Base-by-base conservation (phyloP, 1,140 invertebrate genomes). In the Vanessa atalanta region DNA sequence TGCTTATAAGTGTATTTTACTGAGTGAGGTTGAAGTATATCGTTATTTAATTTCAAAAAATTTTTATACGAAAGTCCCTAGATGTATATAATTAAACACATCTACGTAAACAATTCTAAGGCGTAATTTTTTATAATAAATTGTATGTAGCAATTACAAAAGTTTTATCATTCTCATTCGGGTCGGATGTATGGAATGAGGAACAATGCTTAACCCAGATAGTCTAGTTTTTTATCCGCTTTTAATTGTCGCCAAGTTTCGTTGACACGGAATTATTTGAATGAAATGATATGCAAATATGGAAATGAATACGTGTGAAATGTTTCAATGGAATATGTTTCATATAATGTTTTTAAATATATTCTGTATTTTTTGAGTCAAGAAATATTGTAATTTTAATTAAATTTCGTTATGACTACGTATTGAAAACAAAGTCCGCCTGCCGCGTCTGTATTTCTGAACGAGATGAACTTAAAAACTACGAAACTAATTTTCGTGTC, bases 211-310 rank as follows among this genome's bases (percentile, higher is more conserved):
- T 53, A 53, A 53, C 51, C 51, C 51, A 53, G 51, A 53, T 53
- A 53, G 15, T 53, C n/a, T 53, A 53, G 51, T 53, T 53, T 53
- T 53, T 53, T 47, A 20, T 48, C 43, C 15, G 65, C 5, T 67
- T 67, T 67, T 72, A 72, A 72, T 72, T 57, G 70, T 72, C 61
- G 50, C 70, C 57, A 31, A 67, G 70, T 72, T 72, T 65, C 70
- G 70, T 64, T 72, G 70, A 72, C 70, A 64, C 70, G 70, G 70
- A 53, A 72, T 72, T 72, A 72, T 72, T 72, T 72, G 48, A 67
- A 65, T 53, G 65, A 20, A 51, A 67, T 67, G 65, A 67, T 67
- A 67, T 53, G 65, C 65, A 67, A 67, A 67, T 67, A 67, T 67
- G 48, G 11, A 20, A 50, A 67, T 67, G 65, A 53, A 53, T 53